phyloP scores from a whole-genome alignment of 2,888 invertebrate species.

The Acholoe squamosa region DNA sequence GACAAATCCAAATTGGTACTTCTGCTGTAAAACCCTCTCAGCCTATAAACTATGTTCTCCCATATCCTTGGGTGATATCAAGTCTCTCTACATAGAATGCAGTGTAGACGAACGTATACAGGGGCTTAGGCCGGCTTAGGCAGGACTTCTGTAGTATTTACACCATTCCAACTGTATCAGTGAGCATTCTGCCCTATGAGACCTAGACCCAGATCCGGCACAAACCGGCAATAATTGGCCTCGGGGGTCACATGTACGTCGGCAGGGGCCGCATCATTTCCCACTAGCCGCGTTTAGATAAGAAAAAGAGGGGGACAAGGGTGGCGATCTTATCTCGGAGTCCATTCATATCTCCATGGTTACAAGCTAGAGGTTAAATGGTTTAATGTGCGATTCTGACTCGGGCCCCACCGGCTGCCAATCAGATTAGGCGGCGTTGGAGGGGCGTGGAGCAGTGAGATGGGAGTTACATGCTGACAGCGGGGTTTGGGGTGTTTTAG shows the following conservation, averaged over 20 bases:
- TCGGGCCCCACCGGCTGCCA: not conserved
- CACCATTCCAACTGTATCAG: not conserved
- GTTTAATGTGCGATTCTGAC: constrained; percentile 32
- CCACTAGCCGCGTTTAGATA: constrained; percentile 54
- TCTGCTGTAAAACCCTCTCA: too few relatives aligned
- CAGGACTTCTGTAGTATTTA: not conserved
- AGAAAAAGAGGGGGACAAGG: not conserved
- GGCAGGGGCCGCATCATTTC: constrained; percentile 44
- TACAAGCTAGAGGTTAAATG: constrained; percentile 59
- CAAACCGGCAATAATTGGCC: constrained; percentile 21
- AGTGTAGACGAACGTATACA: not conserved
- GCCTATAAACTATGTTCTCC: too few relatives aligned
- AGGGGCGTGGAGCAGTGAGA: not conserved
- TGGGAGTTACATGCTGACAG: not conserved
- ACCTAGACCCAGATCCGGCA: not conserved
- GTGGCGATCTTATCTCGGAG: constrained; percentile 29
- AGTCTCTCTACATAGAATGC: not conserved
- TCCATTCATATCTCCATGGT: constrained; percentile 54
- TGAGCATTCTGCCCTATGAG: not conserved
- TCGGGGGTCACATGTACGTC: constrained; percentile 38
- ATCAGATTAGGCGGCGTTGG: constrained; percentile 40
- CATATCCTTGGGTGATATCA: not conserved
- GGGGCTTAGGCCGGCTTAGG: not conserved
- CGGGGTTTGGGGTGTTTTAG: not conserved
- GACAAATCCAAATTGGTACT: too few relatives aligned